Percentiles rank a stretch among this genome's conserved stretches.
Conservation (phyloP, 2,113 vertebrate genomes). For the Notothenia rossii region DNA sequence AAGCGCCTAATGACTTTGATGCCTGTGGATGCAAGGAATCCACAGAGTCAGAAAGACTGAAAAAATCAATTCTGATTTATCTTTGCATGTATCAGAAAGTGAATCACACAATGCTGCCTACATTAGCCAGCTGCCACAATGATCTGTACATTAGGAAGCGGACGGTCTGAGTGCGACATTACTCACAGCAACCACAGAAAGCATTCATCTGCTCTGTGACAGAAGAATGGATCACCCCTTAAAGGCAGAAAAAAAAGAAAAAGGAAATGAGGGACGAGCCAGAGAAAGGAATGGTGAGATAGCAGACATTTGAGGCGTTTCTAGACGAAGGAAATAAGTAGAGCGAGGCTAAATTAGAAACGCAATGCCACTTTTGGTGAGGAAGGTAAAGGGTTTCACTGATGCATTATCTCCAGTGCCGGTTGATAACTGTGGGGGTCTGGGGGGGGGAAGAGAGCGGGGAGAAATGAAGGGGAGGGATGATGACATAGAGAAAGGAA, state of each 20-base stretch:
- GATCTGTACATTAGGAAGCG: slow-evolving; percentile 36
- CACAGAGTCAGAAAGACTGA: background rate
- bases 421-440: slow-evolving; percentile 23
- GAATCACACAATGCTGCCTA: background rate
- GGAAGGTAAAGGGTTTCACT: slow-evolving; percentile 44
- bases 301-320: slow-evolving; percentile 24
- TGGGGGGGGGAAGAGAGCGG: slow-evolving; percentile 7
- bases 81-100: slow-evolving; percentile 21
- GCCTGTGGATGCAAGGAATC: background rate
- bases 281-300: slow-evolving; percentile 12
- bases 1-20: background rate
- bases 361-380: slow-evolving; percentile 34
- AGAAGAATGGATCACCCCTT: slow-evolving; percentile 28
- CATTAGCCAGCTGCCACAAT: slow-evolving; percentile 28
- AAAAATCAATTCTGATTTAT: background rate
- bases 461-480: slow-evolving; percentile 16
- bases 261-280: slow-evolving; percentile 42
- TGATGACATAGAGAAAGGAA: slow-evolving; percentile 30
- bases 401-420: slow-evolving; percentile 28
- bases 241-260: slow-evolving; percentile 11
- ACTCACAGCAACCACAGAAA: slow-evolving; percentile 27
- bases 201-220: slow-evolving; percentile 21
- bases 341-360: slow-evolving; percentile 42
- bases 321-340: slow-evolving; percentile 42
- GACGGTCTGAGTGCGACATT: slow-evolving; percentile 27